Evolutionary conservation across 2,113 vertebrate species (phyloP).

Genomic region (Alosa alosa): DNA sequence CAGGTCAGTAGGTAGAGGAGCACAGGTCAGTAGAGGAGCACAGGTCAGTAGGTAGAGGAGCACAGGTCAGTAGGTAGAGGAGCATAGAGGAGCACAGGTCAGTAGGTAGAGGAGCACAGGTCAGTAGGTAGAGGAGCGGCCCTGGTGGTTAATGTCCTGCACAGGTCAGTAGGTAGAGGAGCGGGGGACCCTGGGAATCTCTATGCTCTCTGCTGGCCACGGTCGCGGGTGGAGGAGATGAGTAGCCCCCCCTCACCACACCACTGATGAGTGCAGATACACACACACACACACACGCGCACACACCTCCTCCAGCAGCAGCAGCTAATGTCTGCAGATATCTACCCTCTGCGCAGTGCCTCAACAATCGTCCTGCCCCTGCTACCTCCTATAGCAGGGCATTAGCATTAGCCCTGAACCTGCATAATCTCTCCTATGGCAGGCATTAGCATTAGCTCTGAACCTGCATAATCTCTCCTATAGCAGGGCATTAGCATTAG

Average conservation of each 20-base stretch:
- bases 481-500: no score
- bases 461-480: constrained; percentile 17
- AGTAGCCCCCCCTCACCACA: no score
- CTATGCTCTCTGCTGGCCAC: background rate
- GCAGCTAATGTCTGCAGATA: background rate
- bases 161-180: background rate
- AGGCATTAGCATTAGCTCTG: background rate
- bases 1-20: no score
- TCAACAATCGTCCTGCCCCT: background rate
- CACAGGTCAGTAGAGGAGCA: no score
- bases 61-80: no score
- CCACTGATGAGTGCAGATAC: no score
- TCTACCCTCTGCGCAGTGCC: background rate
- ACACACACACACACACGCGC: no score
- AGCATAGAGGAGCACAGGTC: no score
- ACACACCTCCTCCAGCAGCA: background rate
- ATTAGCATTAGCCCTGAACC: background rate
- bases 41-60: no score
- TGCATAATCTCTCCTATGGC: background rate
- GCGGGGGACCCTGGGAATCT: background rate
- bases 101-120: no score
- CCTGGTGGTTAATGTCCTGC: background rate
- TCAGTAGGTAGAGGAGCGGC: no score
- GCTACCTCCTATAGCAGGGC: background rate
- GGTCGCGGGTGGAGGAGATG: no score